These are phyloP conservation scores for Drosophila miranda DNA, from an alignment of 1,140 invertebrate species.

Conservation along the genomic window DNA sequence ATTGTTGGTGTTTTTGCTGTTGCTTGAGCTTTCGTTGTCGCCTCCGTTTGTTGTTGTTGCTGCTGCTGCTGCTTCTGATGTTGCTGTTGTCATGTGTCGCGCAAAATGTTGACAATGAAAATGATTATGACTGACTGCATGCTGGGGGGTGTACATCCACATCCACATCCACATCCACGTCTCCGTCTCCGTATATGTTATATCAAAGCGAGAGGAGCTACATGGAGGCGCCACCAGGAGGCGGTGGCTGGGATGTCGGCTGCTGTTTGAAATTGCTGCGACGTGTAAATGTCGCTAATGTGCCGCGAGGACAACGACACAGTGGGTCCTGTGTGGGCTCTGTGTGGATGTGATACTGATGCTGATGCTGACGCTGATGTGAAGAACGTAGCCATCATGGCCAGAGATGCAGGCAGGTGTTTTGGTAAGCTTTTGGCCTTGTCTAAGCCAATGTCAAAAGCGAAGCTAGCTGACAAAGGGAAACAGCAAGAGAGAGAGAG, in stretches of 20 bases:
- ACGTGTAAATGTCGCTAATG: slow-evolving; percentile 80
- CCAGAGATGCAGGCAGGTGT: slow-evolving; percentile 62
- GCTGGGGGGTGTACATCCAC: slow-evolving; percentile 23
- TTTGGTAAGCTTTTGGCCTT: slow-evolving; percentile 63
- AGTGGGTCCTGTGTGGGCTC: slow-evolving; percentile 1
- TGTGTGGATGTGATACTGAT: slow-evolving; percentile 7
- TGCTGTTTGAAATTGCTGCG: slow-evolving; percentile 79
- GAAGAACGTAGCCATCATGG: slow-evolving; percentile 47
- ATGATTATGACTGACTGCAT: slow-evolving; percentile 73
- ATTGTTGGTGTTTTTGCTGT: slow-evolving; percentile 29
- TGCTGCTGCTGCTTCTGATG: not conserved
- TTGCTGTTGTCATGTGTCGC: slow-evolving; percentile 65
- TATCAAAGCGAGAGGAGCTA: not conserved
- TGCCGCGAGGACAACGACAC: slow-evolving; percentile 46
- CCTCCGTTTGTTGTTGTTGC: slow-evolving; percentile 25
- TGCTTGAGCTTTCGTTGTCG: not conserved
- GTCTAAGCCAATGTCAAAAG: slow-evolving; percentile 72
- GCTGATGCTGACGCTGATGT: slow-evolving; percentile 20
- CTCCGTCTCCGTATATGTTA: too few species aligned
- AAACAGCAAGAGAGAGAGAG: slow-evolving; percentile 6
- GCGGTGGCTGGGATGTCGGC: slow-evolving; percentile 53
- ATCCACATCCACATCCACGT: not conserved
- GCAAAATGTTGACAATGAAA: slow-evolving; percentile 78
- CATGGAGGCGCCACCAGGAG: slow-evolving; percentile 2
- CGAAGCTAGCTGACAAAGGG: slow-evolving; percentile 31